Evolutionary conservation across 2,797 vertebrate species (phyloP).

Genomic region (Typhlichthys eigenmanni): DNA sequence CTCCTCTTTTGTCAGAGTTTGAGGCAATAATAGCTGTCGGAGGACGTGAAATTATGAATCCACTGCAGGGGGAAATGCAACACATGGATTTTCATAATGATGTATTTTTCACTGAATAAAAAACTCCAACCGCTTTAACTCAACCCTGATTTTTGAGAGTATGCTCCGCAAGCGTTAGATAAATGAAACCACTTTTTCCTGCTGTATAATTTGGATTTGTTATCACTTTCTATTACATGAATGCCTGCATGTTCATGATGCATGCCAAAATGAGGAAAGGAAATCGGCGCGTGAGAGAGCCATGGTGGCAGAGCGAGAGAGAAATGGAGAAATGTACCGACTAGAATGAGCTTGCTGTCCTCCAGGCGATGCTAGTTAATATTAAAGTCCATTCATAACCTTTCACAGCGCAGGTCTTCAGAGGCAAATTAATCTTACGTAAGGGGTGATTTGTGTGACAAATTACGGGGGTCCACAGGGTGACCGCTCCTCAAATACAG

Average conservation of each 20-base stretch:
- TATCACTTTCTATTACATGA: constrained; percentile 66
- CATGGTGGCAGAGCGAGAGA: constrained; percentile 22
- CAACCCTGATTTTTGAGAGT: constrained; percentile 56
- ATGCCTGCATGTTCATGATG: constrained; percentile 46
- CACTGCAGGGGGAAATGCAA: constrained; percentile 56
- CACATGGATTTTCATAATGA: constrained; percentile 67
- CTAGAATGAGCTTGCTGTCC: constrained; percentile 65
- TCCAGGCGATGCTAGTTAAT: constrained; percentile 76
- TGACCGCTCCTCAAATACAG: constrained; percentile 28
- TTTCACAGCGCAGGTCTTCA: constrained; percentile 62
- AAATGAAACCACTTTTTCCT: constrained; percentile 63
- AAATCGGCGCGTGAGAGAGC: background rate
- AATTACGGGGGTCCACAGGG: constrained; percentile 49
- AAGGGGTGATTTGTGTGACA: constrained; percentile 70
- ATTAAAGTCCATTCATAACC: constrained; percentile 76
- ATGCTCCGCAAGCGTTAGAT: constrained; percentile 44
- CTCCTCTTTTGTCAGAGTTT: constrained; percentile 51
- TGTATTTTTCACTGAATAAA: constrained; percentile 47
- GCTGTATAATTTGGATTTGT: constrained; percentile 66
- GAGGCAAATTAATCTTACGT: constrained; percentile 72
- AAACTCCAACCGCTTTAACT: constrained; percentile 37
- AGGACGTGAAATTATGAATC: constrained; percentile 61
- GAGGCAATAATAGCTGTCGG: constrained; percentile 50
- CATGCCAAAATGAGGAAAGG: constrained; percentile 31
- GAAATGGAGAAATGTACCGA: constrained; percentile 40